Evolutionary conservation across 2,113 vertebrate genomes (phyloP), one percentile per base, ranked within the genome.

Genomic region (Micronycteris hirsuta): DNA sequence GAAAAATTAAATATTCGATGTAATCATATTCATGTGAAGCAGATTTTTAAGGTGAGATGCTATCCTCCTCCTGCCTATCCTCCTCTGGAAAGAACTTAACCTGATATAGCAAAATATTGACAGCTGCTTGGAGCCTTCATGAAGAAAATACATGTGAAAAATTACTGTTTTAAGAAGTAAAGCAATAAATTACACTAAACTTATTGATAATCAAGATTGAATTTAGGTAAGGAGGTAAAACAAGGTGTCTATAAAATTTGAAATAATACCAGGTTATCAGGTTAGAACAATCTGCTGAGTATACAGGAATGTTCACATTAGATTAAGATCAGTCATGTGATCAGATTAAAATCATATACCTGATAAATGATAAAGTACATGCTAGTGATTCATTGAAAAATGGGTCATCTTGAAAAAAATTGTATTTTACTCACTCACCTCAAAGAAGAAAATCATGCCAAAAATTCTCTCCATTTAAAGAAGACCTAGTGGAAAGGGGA

Each of bases 1-100:
- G 96, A 98, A 96, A 98, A 98, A 91, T 88, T 99, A 86, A 56
- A 98, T 36, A 17, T 98, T 2, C 28, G 5, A 11, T 98, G 98
- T 41, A 96, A 96, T 93, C 54, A 10, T 0, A 0, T 28, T 31
- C 98, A 99, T 16, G 26, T 98, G 78, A 98, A 97, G 93, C 93
- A 97, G 38, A 38, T 98, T 94, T 98, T 98, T 95, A 98, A 98
- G 98, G 98, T 99, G 88, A 98, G 98, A 63, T 92, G 49, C 90
- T 16, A 22, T 70, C 67, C 1, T 7, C 2, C 38, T 36, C 22
- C 36, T 63, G 56, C 7, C 13, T 83, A 16, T 12, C 8, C 26
- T 3, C 56, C 0, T 4, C 56, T 77, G 22, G 31, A 38, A 80
- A 83, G 43, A 20, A 86, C 22, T 96, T 84, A 71, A 63, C 74